Percentiles rank a stretch among this genome's conserved stretches.
Conservation (phyloP, 2,113 vertebrate genomes). For the Ardeotis arabs region DNA sequence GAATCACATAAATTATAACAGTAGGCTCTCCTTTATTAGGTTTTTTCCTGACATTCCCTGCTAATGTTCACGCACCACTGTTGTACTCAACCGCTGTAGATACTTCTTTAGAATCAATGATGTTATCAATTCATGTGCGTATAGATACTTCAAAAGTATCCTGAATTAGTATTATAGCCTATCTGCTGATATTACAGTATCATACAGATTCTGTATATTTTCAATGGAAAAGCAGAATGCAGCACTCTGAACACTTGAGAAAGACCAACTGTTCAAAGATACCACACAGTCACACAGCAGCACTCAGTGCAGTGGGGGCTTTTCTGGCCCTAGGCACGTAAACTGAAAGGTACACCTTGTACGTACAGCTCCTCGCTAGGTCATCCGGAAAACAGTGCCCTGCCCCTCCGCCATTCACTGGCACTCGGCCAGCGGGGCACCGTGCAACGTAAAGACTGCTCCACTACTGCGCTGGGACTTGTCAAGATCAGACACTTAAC, state of each 20-base stretch:
- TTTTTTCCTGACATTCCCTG: neutral
- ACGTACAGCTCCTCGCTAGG: neutral
- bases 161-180: neutral
- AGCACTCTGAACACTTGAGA: neutral
- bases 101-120: neutral
- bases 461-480: fast-evolving
- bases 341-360: neutral
- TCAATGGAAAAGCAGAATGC: neutral
- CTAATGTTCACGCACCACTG: fast-evolving
- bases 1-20: neutral
- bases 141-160: neutral
- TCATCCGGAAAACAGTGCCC: neutral
- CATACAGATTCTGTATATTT: neutral
- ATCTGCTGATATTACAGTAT: neutral
- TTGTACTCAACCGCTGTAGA: neutral
- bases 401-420: neutral
- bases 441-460: neutral
- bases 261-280: neutral
- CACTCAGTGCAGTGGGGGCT: neutral
- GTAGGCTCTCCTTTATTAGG: neutral
- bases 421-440: neutral
- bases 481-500: neutral
- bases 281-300: neutral
- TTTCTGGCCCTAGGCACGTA: neutral
- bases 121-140: neutral